Base-by-base conservation (phyloP, 2,888 invertebrate species). In the Ornithoptera alexandrae region DNA sequence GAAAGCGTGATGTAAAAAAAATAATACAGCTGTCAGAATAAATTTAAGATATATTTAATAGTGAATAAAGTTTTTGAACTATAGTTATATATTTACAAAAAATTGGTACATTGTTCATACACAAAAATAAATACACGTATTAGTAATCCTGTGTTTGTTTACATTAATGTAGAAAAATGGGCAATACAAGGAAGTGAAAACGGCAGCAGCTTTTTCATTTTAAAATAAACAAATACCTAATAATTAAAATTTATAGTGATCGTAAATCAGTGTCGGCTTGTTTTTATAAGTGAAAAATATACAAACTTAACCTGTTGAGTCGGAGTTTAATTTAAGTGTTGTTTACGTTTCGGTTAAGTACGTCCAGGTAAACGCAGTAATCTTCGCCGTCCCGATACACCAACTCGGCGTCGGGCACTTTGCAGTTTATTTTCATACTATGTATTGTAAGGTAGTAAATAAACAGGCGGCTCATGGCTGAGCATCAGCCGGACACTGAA, bases 401-500 rank as follows among this genome's bases (percentile, higher is more conserved):
- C 60, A 20, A 67, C 67, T 73, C 73, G 69, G 71, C 73, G 67
- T 65, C 68, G 69, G 57, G 68, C 68, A 46, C 65, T 69, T 53
- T 62, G 56, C 63, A 50, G 72, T 74, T 75, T 75, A 75, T 78
- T 75, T 74, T 76, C 72, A 75, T 76, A 75, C 74, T 69, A 69
- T 67, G 64, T 70, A 70, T 62, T 58, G 69, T 50, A 74, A 74
- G 72, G 74, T 72, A 74, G 75, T 77, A 75, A 76, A 77, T 78
- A 77, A 78, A 79, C 74, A 71, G 71, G 71, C 74, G 69, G 73
- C 71, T 73, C 73, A 75, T 74, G 72, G 76, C 76, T 70, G 74
- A 73, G 75, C 75, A 73, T 74, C 75, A 83, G 79, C 80, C 87
- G 89, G 88, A 73, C 91, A 81, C 84, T 87, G 90, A 90, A 90